Percentiles rank a stretch among this genome's conserved stretches.
Evolutionary conservation across 2,888 invertebrate genomes (phyloP).

Genomic region (Blera fallax): DNA sequence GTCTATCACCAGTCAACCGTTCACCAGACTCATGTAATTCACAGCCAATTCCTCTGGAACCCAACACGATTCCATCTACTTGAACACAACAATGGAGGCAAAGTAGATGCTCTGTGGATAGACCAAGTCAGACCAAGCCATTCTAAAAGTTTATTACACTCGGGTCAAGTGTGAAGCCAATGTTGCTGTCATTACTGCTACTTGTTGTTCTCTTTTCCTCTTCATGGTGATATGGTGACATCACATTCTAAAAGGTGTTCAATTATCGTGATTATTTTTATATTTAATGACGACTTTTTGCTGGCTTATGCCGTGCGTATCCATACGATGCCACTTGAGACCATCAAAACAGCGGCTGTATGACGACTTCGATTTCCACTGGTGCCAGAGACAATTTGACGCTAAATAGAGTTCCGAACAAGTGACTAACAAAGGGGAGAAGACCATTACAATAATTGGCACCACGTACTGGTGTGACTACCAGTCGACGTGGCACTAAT

Average conservation of each 20-base stretch:
- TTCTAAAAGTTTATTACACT: slow-evolving; percentile 63
- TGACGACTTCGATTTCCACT: not conserved
- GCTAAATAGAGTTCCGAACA: slow-evolving; percentile 26
- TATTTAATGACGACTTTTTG: slow-evolving; percentile 3
- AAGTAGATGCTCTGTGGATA: not conserved
- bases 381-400: slow-evolving; percentile 47
- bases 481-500: slow-evolving; percentile 33
- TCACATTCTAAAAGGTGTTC: slow-evolving; percentile 47
- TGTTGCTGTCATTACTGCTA: not conserved
- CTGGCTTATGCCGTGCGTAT: not conserved
- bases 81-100: slow-evolving; percentile 37
- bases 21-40: slow-evolving; percentile 37
- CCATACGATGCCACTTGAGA: not conserved
- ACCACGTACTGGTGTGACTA: not conserved
- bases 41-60: slow-evolving; percentile 2
- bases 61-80: slow-evolving; percentile 8
- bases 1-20: slow-evolving; percentile 53
- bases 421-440: slow-evolving; percentile 14
- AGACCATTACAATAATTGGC: slow-evolving; percentile 6
- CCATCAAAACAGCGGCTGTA: not conserved
- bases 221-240: slow-evolving; percentile 1
- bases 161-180: slow-evolving; percentile 48
- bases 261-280: slow-evolving; percentile 47
- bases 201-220: slow-evolving; percentile 1
- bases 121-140: slow-evolving; percentile 13